Conservation (phyloP, 2,797 vertebrate genomes). For the Sebastes baramenuke region DNA sequence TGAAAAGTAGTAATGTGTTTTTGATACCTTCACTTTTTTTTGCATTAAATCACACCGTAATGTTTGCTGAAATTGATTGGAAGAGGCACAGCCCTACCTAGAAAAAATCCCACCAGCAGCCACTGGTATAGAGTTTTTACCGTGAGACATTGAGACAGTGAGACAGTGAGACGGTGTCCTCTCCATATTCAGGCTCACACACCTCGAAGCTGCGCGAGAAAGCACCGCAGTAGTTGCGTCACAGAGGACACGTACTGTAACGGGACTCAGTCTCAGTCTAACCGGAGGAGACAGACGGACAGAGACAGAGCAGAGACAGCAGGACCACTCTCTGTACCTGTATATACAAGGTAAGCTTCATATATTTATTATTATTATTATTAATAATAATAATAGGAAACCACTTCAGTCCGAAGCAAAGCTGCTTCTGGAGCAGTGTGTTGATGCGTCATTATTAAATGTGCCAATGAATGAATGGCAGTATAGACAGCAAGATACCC, state of each 20-base stretch:
- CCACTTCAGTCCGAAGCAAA: not conserved
- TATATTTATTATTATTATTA: not conserved
- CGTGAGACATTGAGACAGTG: not conserved
- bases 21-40: no score
- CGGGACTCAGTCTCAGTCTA: conserved; percentile 21
- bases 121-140: not conserved
- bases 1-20: no score
- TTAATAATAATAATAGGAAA: not conserved
- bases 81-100: no score
- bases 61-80: no score
- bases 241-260: conserved; percentile 44
- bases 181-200: not conserved
- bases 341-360: conserved; percentile 35
- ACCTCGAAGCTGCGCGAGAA: not conserved
- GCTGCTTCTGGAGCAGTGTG: conserved; percentile 1
- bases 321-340: not conserved
- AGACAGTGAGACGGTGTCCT: no score
- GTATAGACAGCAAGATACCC: not conserved
- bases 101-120: no score
- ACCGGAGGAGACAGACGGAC: not conserved
- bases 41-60: no score
- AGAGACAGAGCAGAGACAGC: conserved; percentile 13
- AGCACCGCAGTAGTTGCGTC: conserved; percentile 61
- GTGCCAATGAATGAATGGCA: not conserved
- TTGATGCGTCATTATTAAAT: conserved; percentile 19